phyloP scores from a whole-genome alignment of 2,797 vertebrate genomes.

The Muscicapa comitata region DNA sequence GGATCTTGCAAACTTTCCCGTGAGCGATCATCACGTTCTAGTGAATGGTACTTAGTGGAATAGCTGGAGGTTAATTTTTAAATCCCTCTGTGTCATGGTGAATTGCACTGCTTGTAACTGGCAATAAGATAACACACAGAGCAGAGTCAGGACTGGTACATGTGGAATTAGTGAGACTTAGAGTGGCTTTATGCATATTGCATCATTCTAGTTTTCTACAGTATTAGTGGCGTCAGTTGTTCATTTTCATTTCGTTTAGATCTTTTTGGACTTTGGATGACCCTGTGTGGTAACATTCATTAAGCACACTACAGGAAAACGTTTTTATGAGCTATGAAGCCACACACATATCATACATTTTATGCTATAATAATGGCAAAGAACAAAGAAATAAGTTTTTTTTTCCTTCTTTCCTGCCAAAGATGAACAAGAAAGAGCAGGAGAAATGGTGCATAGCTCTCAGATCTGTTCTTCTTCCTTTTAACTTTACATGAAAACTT shows the following conservation, averaged over 20 bases:
- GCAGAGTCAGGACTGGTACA: neutral
- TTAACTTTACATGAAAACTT: neutral
- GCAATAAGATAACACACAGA: neutral
- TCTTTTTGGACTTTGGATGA: neutral
- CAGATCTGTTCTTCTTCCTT: neutral
- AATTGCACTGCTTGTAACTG: slow-evolving; percentile 24
- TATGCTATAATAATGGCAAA: neutral
- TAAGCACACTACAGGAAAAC: neutral
- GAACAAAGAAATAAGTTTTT: neutral
- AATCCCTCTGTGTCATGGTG: slow-evolving; percentile 26
- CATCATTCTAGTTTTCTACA: neutral
- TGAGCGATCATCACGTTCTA: slow-evolving; percentile 10
- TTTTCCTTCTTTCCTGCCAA: neutral
- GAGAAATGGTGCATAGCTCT: neutral
- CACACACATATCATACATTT: neutral
- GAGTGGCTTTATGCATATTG: neutral
- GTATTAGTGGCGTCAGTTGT: neutral
- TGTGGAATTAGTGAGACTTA: neutral
- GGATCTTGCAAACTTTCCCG: slow-evolving; percentile 23
- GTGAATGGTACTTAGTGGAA: slow-evolving; percentile 33
- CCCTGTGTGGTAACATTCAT: neutral
- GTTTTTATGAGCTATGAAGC: neutral
- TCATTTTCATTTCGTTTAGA: neutral
- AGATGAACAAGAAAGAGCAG: neutral
- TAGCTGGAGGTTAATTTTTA: slow-evolving; percentile 50